Percentiles rank a stretch among this genome's conserved stretches.
phyloP scores from a whole-genome alignment of 2,888 invertebrate species.

The Mactromeris polynyma region DNA sequence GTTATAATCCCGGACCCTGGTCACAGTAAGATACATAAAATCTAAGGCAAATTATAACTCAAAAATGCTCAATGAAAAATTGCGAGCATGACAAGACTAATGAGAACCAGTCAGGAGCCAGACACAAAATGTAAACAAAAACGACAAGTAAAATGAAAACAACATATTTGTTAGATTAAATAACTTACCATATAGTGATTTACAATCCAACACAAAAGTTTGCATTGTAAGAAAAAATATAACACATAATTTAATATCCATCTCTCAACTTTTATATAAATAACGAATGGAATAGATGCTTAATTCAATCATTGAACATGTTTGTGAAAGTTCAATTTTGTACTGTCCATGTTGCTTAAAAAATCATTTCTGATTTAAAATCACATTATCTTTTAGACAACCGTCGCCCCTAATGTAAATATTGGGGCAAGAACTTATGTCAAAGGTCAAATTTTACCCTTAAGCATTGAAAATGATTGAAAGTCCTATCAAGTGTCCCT shows the following conservation, averaged over 20 bases:
- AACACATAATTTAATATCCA: conserved; percentile 26
- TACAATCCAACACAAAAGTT: conserved; percentile 37
- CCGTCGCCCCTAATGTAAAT: conserved; percentile 30
- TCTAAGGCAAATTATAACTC: too few relatives aligned
- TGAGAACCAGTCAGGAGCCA: not conserved
- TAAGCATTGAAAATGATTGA: conserved; percentile 44
- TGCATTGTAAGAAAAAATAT: conserved; percentile 28
- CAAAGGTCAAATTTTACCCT: conserved; percentile 19
- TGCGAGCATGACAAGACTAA: not conserved
- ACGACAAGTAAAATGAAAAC: not conserved
- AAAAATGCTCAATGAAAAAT: too few relatives aligned
- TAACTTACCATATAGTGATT: conserved; percentile 27
- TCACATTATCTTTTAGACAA: conserved; percentile 12
- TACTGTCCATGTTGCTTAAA: not conserved
- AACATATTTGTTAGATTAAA: not conserved
- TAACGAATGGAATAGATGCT: not conserved
- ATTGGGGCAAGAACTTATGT: conserved; percentile 39
- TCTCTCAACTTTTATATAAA: not conserved
- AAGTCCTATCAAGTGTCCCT: conserved; percentile 29
- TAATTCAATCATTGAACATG: not conserved
- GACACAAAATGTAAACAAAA: not conserved
- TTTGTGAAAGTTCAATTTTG: not conserved
- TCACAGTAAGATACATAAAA: too few relatives aligned
- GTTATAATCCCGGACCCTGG: too few relatives aligned
- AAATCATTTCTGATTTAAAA: not conserved